Base-by-base conservation (phyloP, 2,797 vertebrate genomes). In the Monodelphis domestica region DNA sequence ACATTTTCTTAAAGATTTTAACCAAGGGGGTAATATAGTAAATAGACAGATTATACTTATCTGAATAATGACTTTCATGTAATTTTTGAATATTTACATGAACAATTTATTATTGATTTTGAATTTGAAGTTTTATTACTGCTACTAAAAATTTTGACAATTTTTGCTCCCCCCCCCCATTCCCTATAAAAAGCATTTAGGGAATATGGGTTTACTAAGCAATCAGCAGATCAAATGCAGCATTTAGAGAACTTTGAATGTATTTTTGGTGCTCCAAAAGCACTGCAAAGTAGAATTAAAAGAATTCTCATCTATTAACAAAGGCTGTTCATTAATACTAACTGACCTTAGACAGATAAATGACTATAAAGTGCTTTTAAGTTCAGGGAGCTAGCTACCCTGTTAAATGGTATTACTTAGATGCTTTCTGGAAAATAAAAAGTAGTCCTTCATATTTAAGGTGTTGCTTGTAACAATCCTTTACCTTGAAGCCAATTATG, bases 391-490 rank as follows among this genome's bases (percentile, higher is more conserved):
- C 92, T 94, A 63, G 94, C 95, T 94, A 96, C 92, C 95, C 96
- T 97, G 92, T 96, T 97, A 97, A 97, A 94, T 97, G 96, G 54
- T 97, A 95, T 97, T 97, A 95, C 96, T 94, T 96, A 94, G 78
- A 90, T 30, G 92, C 24, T 92, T 95, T 95, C 90, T 95, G 88
- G 93, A 95, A 97, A 97, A 95, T 54, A 96, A 52, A 95, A 53
- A 95, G 93, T 59, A 15, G 87, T 50, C 78, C 89, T 96, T 95
- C 91, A 95, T 95, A 95, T 94, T 96, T 95, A 92, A 97, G 95
- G 97, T 95, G 93, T n/a, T 93, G 87, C 90, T 92, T 45, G 12
- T 84, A 84, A 84, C 38, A 84, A 84, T 84, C 70, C 38, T 84
- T 84, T 84, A 84, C 38, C 38, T 45, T 84, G 38, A 84, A 84